A percentile compares a stretch with the other conserved stretches of the same genome.
phyloP scores from a whole-genome alignment of 1,140 invertebrate genomes.

The Prorops nasuta region DNA sequence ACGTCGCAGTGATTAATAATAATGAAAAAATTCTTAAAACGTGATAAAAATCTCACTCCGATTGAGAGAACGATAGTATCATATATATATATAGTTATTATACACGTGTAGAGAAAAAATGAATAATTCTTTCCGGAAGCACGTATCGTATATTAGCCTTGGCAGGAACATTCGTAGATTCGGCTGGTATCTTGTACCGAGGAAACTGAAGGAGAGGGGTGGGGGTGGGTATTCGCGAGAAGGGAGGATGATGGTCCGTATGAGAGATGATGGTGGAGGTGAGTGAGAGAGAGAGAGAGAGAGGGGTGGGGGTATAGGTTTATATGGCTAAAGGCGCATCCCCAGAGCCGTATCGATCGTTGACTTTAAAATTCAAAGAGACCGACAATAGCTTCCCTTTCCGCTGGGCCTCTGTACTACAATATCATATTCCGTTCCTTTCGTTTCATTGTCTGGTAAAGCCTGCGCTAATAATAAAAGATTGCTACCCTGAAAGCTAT shows the following conservation, averaged over 20 bases:
- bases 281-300: conserved; percentile 25
- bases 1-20: no score
- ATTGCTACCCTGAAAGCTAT: conserved; percentile 53
- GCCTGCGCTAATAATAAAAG: conserved; percentile 59
- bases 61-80: no score
- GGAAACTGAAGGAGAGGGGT: no score
- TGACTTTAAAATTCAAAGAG: conserved; percentile 61
- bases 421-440: conserved; percentile 59
- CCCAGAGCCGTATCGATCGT: conserved; percentile 54
- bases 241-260: conserved; percentile 13
- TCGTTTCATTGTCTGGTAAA: conserved; percentile 58
- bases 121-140: no score
- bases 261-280: conserved; percentile 1
- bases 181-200: no score
- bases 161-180: no score
- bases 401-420: conserved; percentile 38
- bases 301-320: conserved; percentile 25
- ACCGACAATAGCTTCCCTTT: conserved; percentile 57
- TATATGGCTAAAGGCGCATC: conserved; percentile 55
- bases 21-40: no score
- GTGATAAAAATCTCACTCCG: no score
- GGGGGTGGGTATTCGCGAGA: conserved; percentile 8
- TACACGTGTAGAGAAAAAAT: no score
- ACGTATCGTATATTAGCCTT: no score
- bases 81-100: no score